Evolutionary conservation across 2,113 vertebrate genomes (phyloP).

Genomic region (Indicator indicator): DNA sequence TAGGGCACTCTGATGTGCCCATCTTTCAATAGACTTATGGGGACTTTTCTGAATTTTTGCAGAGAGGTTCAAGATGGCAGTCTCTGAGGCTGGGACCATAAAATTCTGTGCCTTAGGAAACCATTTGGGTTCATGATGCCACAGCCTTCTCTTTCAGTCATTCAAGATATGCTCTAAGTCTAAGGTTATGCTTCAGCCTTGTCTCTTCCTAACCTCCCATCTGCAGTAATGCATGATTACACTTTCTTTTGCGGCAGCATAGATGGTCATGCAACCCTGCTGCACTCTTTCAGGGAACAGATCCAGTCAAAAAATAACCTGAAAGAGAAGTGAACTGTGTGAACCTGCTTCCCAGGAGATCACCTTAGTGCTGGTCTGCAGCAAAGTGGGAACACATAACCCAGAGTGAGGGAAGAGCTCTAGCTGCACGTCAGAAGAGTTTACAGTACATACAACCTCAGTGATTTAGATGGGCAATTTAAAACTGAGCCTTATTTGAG

Average conservation of each 20-base stretch:
- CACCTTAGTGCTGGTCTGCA: neutral
- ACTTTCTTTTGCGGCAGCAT: neutral
- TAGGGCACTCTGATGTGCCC: neutral
- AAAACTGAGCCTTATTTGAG: neutral
- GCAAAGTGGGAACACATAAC: rapidly evolving
- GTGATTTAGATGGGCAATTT: neutral
- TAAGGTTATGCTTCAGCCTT: neutral
- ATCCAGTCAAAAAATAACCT: neutral
- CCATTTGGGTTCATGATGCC: rapidly evolving
- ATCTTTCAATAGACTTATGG: neutral
- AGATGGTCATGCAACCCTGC: neutral
- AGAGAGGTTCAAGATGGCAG: neutral
- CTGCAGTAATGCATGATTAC: neutral
- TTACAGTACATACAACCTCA: neutral
- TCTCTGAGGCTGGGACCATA: rapidly evolving
- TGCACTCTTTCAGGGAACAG: neutral
- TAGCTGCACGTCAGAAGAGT: neutral
- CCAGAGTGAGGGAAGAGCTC: neutral
- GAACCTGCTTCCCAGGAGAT: neutral
- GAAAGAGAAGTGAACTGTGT: neutral
- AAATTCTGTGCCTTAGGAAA: neutral
- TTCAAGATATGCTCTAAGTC: neutral
- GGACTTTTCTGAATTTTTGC: neutral
- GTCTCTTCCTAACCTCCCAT: neutral
- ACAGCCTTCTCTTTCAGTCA: neutral